Base-by-base conservation (phyloP, 2,113 vertebrate genomes). In the Callospermophilus lateralis region DNA sequence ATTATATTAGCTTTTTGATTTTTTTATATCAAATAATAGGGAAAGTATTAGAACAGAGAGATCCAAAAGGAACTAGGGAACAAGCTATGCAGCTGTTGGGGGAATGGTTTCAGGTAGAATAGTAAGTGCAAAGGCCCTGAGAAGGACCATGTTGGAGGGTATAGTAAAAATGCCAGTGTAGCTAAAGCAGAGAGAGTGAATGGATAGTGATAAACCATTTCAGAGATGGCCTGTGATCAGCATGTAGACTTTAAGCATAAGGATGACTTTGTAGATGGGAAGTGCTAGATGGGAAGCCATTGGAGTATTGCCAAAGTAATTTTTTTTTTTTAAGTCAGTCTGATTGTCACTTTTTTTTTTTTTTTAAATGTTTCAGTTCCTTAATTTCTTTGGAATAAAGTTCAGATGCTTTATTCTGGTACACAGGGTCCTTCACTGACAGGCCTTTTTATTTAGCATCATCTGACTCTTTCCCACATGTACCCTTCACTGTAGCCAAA, bases 301-400 rank as follows among this genome's bases (percentile, higher is more conserved):
- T 95, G 87, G 94, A 86, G n/a, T 68, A 13, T 39, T 79, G 81
- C 72, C 92, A 87, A 85, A 74, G 61, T 81, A 16, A n/a, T 79
- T 68, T 73, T 93, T 55, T 73, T 93, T 58, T 97, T 88, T 53
- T 89, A 17, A 85, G 70, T 78, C 48, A 88, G 48, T 85, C 90
- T 96, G 68, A 94, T 94, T 93, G 84, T 96, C 95, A 96, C 85
- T 93, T 87, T 97, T 85, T 95, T 34, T 58, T 95, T 91, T 58
- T 55, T 58, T 58, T 58, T 1, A 94, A 96, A 90, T 90, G 53
- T 28, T 93, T 95, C 65, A 70, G 53, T 93, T 96, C 85, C 81
- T 85, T 76, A 12, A 74, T 97, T 88, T 84, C 72, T 96, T 93
- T 92, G 73, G 88, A 74, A 83, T 92, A 58, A 85, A 94, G 96